Evolutionary conservation across 2,797 vertebrate species (phyloP), one percentile per base, ranked within the genome.

Genomic region (Myripristis jacobus): DNA sequence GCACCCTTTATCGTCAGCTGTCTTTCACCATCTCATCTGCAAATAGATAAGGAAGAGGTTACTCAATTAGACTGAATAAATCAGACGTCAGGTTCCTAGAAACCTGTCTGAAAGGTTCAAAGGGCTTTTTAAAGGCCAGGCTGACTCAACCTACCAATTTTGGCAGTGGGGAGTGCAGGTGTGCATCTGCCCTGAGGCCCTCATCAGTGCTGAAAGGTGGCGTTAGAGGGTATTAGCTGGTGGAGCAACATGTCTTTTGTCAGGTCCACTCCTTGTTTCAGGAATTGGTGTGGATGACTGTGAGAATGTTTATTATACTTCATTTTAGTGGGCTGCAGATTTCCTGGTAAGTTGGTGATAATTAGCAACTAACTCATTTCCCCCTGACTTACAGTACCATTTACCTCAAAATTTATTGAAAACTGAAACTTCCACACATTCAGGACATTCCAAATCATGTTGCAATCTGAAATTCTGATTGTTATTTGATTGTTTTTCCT

Each of bases 121-220:
- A 91, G 79, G 73, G 58, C 66, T 66, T 71, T 75, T 69, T 68
- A 54, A 57, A 85, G 83, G 73, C 73, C 79, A 60, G 75, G 36
- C 65, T 79, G 71, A 74, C 77, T 75, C 85, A 79, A 75, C 58
- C 88, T 72, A 77, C 55, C 81, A 87, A 87, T 91, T 90, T 60
- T 43, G 61, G 70, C 86, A 89, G 59, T 34, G 64, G 83, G 83
- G 73, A 75, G 70, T 90, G 76, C 92, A 93, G 91, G 90, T 93
- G 91, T 93, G 87, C 82, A 29, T 85, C 84, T 72, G 66, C 64
- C 89, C 87, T n/a, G 48, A 64, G 73, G 85, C 82, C 66, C 68
- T 87, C 80, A 81, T 84, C 73, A 46, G 73, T 44, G 58, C 80
- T 89, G 91, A 92, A 91, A 91, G 90, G 81, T 91, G 87, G 90